phyloP scores from a whole-genome alignment of 2,113 vertebrate genomes.

The Myotis davidii region DNA sequence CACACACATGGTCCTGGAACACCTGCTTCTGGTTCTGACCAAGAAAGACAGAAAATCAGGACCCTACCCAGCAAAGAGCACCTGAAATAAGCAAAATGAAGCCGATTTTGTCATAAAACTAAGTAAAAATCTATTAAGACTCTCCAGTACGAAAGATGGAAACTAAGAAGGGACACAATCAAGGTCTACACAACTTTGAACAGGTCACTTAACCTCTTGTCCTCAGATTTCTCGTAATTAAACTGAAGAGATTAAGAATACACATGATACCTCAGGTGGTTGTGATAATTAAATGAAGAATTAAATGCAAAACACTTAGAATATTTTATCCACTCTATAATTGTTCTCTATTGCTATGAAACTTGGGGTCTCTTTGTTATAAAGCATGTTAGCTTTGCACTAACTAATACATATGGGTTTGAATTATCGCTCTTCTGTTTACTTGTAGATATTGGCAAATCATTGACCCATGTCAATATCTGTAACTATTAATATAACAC shows the following conservation, averaged over 20 bases:
- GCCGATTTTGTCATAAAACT: not conserved
- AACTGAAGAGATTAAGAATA: not conserved
- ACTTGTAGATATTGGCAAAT: not conserved
- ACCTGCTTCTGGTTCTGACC: not conserved
- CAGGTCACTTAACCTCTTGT: not conserved
- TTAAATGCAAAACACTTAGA: not conserved
- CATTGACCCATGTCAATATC: fast-evolving
- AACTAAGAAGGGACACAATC: not conserved
- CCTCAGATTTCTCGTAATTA: not conserved
- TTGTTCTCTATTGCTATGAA: no score
- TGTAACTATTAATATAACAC: fast-evolving
- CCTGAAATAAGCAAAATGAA: not conserved
- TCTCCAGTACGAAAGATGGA: not conserved
- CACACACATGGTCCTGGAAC: fast-evolving
- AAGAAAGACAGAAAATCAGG: not conserved
- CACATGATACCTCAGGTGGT: fast-evolving
- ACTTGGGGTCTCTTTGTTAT: not conserved
- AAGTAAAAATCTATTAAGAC: not conserved
- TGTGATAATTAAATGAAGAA: not conserved
- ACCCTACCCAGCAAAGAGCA: not conserved
- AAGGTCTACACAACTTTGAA: not conserved
- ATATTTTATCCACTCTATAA: no score
- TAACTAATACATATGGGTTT: not conserved
- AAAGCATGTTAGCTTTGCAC: not conserved
- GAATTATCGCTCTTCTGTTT: not conserved